Conservation (phyloP, 2,797 vertebrate species). For the Discoglossus pictus region DNA sequence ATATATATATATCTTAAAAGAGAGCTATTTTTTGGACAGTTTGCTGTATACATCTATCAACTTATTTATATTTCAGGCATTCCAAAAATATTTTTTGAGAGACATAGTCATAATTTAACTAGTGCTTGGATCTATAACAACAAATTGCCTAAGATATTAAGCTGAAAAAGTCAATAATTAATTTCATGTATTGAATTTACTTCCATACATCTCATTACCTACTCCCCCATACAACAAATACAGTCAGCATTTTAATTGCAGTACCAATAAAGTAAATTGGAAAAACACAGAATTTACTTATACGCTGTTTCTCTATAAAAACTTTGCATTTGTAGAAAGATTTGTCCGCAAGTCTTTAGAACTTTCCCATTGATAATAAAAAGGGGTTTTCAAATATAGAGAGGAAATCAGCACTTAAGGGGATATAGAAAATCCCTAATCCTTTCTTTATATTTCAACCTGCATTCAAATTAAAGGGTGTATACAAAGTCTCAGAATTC, state of each 20-base stretch:
- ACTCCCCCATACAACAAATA: conserved; percentile 10
- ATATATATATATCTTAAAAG: too few relatives aligned
- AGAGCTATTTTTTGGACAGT: neutral
- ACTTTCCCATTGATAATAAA: conserved; percentile 21
- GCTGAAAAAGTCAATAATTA: conserved; percentile 47
- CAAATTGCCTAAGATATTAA: conserved; percentile 42
- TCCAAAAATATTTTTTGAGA: conserved; percentile 6
- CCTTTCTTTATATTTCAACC: conserved; percentile 14
- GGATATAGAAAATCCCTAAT: conserved; percentile 2
- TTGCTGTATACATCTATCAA: neutral
- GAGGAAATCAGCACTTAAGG: conserved; percentile 42
- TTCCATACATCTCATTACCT: conserved; percentile 46
- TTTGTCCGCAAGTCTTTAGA: neutral
- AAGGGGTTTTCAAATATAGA: conserved; percentile 8
- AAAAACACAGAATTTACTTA: neutral
- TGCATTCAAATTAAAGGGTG: conserved; percentile 32
- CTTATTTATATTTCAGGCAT: too few relatives aligned
- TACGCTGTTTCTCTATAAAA: conserved; percentile 2
- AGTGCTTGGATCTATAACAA: conserved; percentile 37
- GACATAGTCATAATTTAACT: conserved; percentile 15
- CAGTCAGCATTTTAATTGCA: conserved; percentile 28
- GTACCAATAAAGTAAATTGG: conserved; percentile 38
- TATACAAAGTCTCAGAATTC: conserved; percentile 17
- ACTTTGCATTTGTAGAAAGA: conserved; percentile 2
- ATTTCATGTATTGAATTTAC: conserved; percentile 48